Conservation (phyloP, 2,797 vertebrate species). For the Propithecus deckenii region DNA sequence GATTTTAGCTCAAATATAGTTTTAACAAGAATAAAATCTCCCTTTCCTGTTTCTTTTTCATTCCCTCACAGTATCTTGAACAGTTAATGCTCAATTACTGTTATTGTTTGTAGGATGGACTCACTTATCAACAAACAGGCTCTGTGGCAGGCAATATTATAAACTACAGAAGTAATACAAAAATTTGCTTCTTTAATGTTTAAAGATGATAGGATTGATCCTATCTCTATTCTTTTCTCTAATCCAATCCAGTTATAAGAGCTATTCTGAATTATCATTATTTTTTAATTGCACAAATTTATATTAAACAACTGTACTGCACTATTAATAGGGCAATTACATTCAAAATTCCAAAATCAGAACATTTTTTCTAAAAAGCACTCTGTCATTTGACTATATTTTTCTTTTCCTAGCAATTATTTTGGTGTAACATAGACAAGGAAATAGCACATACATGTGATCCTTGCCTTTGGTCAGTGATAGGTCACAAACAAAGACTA, state of each 20-base stretch:
- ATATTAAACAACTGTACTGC: neutral
- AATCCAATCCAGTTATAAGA: neutral
- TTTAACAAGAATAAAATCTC: neutral
- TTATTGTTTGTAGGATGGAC: neutral
- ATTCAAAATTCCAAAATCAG: slow-evolving; percentile 16
- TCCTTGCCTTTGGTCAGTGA: neutral
- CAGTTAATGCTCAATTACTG: neutral
- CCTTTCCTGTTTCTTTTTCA: neutral
- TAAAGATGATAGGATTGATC: neutral
- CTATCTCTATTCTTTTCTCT: neutral
- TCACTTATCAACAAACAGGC: neutral
- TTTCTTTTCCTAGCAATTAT: neutral
- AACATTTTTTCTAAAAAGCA: neutral
- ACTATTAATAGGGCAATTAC: neutral
- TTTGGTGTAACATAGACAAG: neutral
- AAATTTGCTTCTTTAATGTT: neutral
- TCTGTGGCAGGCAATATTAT: neutral
- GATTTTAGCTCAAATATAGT: neutral
- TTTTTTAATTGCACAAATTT: neutral
- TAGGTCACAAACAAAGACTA: neutral
- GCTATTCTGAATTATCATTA: neutral
- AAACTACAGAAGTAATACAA: neutral
- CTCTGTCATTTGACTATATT: neutral
- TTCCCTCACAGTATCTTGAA: neutral
- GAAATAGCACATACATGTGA: neutral